Percentiles rank a stretch among this genome's conserved stretches.
Conservation (phyloP, 1,140 invertebrate genomes). For the Procambarus clarkii region DNA sequence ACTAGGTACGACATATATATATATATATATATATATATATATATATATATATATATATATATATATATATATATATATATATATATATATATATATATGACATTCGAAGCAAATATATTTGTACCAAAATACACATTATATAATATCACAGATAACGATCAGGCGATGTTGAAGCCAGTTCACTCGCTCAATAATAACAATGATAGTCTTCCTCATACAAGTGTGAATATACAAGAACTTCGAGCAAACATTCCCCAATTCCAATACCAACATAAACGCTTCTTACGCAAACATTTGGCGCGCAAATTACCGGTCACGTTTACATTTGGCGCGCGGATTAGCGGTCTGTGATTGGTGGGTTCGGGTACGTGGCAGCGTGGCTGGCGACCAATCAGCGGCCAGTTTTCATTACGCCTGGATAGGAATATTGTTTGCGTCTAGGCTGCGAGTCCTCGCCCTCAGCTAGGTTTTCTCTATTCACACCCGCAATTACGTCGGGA, state of each 20-base stretch:
- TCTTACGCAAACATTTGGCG: background rate
- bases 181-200: background rate
- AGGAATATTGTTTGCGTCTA: constrained; percentile 44
- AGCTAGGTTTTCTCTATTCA: constrained; percentile 42
- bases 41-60: too few species aligned
- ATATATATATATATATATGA: too few species aligned
- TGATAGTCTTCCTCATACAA: background rate
- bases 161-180: background rate
- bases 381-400: constrained; percentile 18
- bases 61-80: too few species aligned
- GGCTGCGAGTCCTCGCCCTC: constrained; percentile 2
- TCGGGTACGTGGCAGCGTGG: background rate
- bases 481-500: constrained; percentile 37
- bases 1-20: too few species aligned
- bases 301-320: background rate
- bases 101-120: too few species aligned
- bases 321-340: background rate
- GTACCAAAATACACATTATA: too few species aligned
- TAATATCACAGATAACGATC: background rate
- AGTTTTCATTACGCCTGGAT: constrained; percentile 9
- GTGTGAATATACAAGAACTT: background rate
- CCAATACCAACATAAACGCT: background rate
- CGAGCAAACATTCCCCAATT: background rate
- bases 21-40: too few species aligned
- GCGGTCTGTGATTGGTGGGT: background rate